phyloP scores from a whole-genome alignment of 2,113 vertebrate genomes.

The Oophaga pumilio region DNA sequence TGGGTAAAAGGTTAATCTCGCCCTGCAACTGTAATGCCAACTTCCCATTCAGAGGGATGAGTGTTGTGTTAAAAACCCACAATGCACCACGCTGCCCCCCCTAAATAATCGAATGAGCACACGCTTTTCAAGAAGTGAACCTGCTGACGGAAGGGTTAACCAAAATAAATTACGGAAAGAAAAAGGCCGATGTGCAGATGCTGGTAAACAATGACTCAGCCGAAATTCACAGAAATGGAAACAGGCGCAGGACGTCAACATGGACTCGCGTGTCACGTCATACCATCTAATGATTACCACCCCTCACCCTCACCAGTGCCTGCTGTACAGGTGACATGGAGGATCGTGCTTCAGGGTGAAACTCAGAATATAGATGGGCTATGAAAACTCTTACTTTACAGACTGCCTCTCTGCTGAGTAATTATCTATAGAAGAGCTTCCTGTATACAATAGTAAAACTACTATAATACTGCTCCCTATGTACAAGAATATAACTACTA shows the following conservation, averaged over 20 bases:
- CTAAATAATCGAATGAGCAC: background rate
- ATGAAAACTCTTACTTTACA: background rate
- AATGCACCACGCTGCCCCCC: background rate
- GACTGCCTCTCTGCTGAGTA: background rate
- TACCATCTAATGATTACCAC: background rate
- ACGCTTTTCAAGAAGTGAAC: background rate
- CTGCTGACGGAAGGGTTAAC: conserved; percentile 12
- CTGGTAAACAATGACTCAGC: conserved; percentile 15
- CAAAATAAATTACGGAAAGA: background rate
- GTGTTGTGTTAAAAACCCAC: background rate
- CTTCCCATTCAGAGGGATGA: too few species aligned
- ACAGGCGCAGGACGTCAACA: background rate
- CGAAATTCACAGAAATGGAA: background rate
- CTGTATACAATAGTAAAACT: background rate
- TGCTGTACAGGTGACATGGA: background rate
- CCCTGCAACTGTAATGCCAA: background rate
- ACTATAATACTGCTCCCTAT: background rate
- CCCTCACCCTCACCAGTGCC: background rate
- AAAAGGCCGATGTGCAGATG: background rate
- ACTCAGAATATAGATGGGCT: too few species aligned
- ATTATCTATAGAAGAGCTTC: background rate
- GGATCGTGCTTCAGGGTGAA: too few species aligned
- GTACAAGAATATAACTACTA: background rate
- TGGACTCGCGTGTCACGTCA: background rate
- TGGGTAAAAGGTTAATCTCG: background rate